phyloP scores from a whole-genome alignment of 2,113 vertebrate species.

The Ciconia boyciana region DNA sequence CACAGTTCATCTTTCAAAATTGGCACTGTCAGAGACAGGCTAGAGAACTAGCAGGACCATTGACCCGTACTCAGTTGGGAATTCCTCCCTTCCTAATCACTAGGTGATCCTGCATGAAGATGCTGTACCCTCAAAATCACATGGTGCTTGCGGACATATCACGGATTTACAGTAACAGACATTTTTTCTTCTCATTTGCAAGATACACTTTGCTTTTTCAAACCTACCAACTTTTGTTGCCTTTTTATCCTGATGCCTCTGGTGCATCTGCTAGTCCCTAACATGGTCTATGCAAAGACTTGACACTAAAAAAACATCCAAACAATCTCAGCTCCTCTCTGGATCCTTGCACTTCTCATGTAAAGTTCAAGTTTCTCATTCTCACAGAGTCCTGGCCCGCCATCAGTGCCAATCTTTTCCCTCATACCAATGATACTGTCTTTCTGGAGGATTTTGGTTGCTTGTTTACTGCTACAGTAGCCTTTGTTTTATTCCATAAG shows the following conservation, averaged over 20 bases:
- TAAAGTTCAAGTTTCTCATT: neutral
- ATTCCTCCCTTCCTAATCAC: slow-evolving; percentile 12
- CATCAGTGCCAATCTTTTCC: neutral
- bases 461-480: neutral
- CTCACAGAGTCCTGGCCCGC: neutral
- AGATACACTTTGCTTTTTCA: neutral
- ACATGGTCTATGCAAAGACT: neutral
- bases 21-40: slow-evolving; percentile 18
- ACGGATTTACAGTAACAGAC: neutral
- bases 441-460: neutral
- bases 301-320: neutral
- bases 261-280: neutral
- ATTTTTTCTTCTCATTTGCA: neutral
- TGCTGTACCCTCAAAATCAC: neutral
- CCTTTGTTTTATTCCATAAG: neutral
- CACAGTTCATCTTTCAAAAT: slow-evolving; percentile 46
- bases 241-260: neutral
- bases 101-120: neutral
- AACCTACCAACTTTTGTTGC: neutral
- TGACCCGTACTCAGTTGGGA: neutral
- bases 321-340: neutral
- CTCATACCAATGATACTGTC: neutral
- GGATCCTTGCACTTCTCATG: neutral
- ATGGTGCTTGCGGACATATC: neutral
- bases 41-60: neutral